A percentile compares a stretch with the other conserved stretches of the same genome.
Evolutionary conservation across 2,113 vertebrate genomes (phyloP).

Genomic region (Oceanites oceanicus): DNA sequence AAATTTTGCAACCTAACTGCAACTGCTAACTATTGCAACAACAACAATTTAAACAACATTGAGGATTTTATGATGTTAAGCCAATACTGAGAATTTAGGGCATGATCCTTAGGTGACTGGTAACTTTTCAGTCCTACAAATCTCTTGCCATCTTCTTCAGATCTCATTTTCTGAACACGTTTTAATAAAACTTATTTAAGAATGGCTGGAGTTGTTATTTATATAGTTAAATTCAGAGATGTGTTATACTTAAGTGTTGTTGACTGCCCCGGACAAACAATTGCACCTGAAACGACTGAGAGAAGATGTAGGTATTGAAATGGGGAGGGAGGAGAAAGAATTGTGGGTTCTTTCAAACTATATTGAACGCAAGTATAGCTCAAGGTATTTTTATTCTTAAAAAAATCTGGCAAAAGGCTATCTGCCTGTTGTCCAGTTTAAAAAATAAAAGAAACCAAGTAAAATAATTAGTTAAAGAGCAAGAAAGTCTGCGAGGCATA

Average conservation of each 20-base stretch:
- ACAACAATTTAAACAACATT: not conserved
- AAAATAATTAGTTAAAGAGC: slow-evolving; percentile 67
- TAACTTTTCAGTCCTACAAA: not conserved
- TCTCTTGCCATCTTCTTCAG: not conserved
- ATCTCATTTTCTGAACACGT: not conserved
- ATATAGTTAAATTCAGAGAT: not conserved
- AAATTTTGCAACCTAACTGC: not conserved
- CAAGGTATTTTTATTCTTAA: slow-evolving; percentile 8
- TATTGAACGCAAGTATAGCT: not conserved
- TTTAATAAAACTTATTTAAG: not conserved
- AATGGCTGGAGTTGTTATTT: not conserved
- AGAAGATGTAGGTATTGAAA: not conserved
- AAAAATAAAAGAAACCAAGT: slow-evolving; percentile 48
- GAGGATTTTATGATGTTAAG: not conserved
- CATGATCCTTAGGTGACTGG: not conserved
- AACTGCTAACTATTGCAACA: not conserved
- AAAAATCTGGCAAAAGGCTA: slow-evolving; percentile 13
- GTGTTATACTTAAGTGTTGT: not conserved
- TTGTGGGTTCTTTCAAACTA: not conserved
- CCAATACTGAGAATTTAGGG: not conserved
- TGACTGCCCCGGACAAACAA: not conserved
- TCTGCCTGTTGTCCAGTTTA: not conserved
- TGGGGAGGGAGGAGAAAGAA: not conserved
- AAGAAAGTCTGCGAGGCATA: slow-evolving; percentile 57
- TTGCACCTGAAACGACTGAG: slow-evolving; percentile 43